Evolutionary conservation across 2,113 vertebrate genomes (phyloP), one percentile per base, ranked within the genome.

Genomic region (Melanostigma gelatinosum): DNA sequence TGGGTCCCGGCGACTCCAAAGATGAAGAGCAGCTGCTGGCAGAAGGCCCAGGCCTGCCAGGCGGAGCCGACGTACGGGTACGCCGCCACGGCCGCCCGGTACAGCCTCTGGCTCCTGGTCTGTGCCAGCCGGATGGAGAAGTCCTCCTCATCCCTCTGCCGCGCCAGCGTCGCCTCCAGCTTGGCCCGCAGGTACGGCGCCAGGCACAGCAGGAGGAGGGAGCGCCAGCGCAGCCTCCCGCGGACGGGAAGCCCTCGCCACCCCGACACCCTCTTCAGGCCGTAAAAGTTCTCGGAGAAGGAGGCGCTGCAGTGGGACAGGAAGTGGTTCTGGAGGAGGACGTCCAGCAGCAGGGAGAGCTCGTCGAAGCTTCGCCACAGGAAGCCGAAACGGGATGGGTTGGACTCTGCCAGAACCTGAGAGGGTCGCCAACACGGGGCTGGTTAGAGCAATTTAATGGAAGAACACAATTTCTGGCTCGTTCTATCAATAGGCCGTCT

Each of bases 241-340:
- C 40, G 8, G 44, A 75, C 32, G 7, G 84, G 0, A 44, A 64
- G 65, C 3, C 38, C 84, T 9, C 29, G 89, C 1, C 73, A 60
- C 0, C 27, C 46, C 4, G 88, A 83, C 1, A 96, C 93, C 9
- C 98, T 94, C 85, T 98, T 99, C 57, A 99, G 87, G 72, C 97
- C 94, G 0, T 99, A 99, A 76, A 99, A 99, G 93, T 99, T 98
- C 85, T 99, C 98, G 0, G 98, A 96, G 91, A 99, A 99, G 22
- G 98, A 99, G 5, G 97, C 96, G 3, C 96, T 96, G 84, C 95
- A 95, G 80, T 91, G 91, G 3, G 94, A 95, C 76, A 99, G 92
- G 77, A 96, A 97, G 85, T 98, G 96, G 77, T 97, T 97, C 93
- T 99, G 97, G 3, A 99, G 95, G 79, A 98, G 92, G 29, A 99